These are phyloP conservation scores for Delphinus delphis DNA, from an alignment of 2,113 vertebrate species.

Conservation along the genomic window DNA sequence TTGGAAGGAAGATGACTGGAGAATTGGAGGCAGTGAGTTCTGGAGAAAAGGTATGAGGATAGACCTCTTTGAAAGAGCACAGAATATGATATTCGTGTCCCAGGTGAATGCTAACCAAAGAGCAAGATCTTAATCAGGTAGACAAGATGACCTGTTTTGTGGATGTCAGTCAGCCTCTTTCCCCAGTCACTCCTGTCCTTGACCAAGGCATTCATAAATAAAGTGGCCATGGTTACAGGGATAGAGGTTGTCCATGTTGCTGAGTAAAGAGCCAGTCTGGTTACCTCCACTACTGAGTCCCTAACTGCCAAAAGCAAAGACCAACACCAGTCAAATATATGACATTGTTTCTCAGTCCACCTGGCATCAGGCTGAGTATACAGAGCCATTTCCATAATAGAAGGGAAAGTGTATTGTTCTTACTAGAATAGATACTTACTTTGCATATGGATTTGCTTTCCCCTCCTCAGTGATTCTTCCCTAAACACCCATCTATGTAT, in stretches of 20 bases:
- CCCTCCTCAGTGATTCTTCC: neutral
- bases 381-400: neutral
- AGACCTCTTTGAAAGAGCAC: neutral
- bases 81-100: neutral
- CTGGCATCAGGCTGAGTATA: neutral
- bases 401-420: neutral
- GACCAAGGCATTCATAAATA: neutral
- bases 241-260: neutral
- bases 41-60: neutral
- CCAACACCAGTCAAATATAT: neutral
- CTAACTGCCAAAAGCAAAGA: neutral
- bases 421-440: neutral
- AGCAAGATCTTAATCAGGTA: neutral
- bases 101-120: neutral
- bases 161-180: neutral
- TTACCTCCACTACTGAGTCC: neutral
- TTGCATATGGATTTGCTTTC: neutral
- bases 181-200: neutral
- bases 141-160: neutral
- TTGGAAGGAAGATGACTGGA: conserved; percentile 1
- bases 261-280: neutral
- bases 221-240: neutral
- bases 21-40: neutral
- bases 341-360: neutral
- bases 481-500: neutral